Evolutionary conservation across 2,888 invertebrate genomes (phyloP), one percentile per base, ranked within the genome.

Genomic region (Melanostoma mellinum): DNA sequence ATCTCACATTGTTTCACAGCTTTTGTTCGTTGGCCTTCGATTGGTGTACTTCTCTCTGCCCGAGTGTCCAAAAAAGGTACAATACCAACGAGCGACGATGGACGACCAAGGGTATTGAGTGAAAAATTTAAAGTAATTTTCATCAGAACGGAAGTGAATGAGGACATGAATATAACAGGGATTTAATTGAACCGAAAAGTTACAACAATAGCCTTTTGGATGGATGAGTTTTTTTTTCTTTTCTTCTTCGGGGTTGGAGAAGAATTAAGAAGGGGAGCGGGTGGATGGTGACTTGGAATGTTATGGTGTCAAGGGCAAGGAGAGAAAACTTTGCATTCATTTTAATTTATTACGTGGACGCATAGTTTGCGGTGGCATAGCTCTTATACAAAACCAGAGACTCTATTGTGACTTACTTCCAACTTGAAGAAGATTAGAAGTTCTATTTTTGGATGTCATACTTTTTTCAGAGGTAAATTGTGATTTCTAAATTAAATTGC

Each of bases 121-220:
- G 60, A 53, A 55, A 75, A 79, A 67, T 84, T 84, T 75, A 60
- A 79, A 79, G 84, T 79, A 79, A 84, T 84, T 84, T 67, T 44
- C 79, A 84, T 84, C 69, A 74, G 65, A 63, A 71, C 33, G 53
- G 69, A 50, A 56, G 44, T 79, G 71, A 71, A 75, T 71, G 55
- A 75, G 84, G 84, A 84, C 84, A 84, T 84, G 84, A 79, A 84
- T 84, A 84, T 84, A 78, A 79, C 65, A 71, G 58, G 74, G 65
- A 79, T 84, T 84, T 84, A 84, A 84, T 79, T 84, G 84, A 84
- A 84, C 84, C 74, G 79, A 84, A 79, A 84, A 84, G 79, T 84
- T 84, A 74, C 60, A 75, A 84, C 84, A 84, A 84, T 81, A 76
- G 75, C 65, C 63, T 52, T 79, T 65, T 56, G 65, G 67, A 78